Evolutionary conservation across 2,113 vertebrate genomes (phyloP).

Genomic region (Proteles cristata): DNA sequence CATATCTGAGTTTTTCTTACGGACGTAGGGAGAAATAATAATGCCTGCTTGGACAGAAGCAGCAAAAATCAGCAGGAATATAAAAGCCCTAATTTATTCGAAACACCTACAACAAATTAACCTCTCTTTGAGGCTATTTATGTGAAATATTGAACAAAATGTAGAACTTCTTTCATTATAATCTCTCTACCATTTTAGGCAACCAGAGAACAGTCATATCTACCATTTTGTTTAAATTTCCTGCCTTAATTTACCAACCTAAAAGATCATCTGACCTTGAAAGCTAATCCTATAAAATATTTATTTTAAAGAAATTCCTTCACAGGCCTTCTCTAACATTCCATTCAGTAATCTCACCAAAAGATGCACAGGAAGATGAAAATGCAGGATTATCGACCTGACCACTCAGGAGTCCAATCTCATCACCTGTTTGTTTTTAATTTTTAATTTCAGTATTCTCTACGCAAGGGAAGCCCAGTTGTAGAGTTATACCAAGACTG

Average conservation of each 20-base stretch:
- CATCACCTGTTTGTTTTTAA: neutral
- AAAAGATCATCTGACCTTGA: slow-evolving; percentile 60
- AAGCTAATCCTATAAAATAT: slow-evolving; percentile 39
- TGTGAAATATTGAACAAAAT: slow-evolving; percentile 32
- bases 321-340: slow-evolving; percentile 36
- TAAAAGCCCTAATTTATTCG: slow-evolving; percentile 32
- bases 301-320: slow-evolving; percentile 50
- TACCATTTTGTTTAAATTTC: neutral
- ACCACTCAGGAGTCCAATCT: neutral
- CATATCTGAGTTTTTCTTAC: neutral
- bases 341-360: neutral
- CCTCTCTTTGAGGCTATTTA: neutral
- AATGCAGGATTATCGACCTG: slow-evolving; percentile 54
- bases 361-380: slow-evolving; percentile 42
- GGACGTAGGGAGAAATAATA: neutral
- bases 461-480: neutral
- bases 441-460: slow-evolving; percentile 51
- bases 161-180: slow-evolving; percentile 28
- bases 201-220: slow-evolving; percentile 7
- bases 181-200: neutral
- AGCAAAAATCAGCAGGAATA: slow-evolving; percentile 27
- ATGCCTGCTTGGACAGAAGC: neutral
- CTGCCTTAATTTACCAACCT: slow-evolving; percentile 53
- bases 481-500: neutral
- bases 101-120: slow-evolving; percentile 36